Evolutionary conservation across 2,888 invertebrate genomes (phyloP), one percentile per base, ranked within the genome.

Genomic region (Athalia circularis): DNA sequence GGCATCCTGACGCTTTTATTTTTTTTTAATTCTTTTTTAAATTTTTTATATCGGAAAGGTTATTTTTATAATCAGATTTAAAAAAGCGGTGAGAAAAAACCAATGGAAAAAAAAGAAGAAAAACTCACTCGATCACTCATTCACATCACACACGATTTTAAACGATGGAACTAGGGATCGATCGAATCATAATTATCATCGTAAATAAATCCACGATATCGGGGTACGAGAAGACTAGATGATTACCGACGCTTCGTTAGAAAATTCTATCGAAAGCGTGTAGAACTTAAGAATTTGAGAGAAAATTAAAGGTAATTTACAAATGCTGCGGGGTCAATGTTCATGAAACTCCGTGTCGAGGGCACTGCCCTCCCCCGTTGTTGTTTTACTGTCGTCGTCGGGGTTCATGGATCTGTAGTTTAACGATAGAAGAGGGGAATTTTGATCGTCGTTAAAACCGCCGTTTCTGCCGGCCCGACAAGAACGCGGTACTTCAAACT

Each of bases 1-100:
- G 84, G 85, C 78, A 78, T 70, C 80, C 83, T 85, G 85, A 87
- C 86, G 47, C 9, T 8, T 45, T 47, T 5, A 8, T 3, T 9
- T 13, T 43, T 70, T 15, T 4, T 75, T 29, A 11, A 29, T 50
- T n/a, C 29, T 48, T 50, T 67, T n/a, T 9, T 61, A n/a, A 62
- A 8, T 62, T 4, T 70, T 54, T 59, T 72, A 8, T 59, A 52
- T 68, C 47, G n/a, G 57, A 4, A 7, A 13, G 9, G 11, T 65
- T 6, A 43, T 50, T 52, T 29, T 54, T 54, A 52, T 29, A 29
- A 1, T 29, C 2, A 29, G 29, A 29, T 29, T 29, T n/a, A 61
- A 62, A 62, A 29, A 29, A 9, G 52, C 11, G 68, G 2, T 29
- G 29, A 29, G 29, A 29, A 29, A 29, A 29, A n/a, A n/a, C n/a